Base-by-base conservation (phyloP, 2,113 vertebrate genomes). In the Pongo pygmaeus region DNA sequence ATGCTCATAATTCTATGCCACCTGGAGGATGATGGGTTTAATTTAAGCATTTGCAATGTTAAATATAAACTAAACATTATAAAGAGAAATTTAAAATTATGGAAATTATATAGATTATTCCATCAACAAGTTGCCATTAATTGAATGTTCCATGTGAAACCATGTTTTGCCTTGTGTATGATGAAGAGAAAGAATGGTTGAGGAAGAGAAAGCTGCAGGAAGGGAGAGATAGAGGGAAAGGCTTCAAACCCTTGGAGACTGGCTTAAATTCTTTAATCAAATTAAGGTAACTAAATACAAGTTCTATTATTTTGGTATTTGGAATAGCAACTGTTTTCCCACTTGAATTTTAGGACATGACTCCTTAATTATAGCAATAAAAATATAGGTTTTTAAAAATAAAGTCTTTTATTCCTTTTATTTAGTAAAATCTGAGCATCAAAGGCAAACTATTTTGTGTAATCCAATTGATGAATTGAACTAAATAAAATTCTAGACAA, bases 401-500 rank as follows among this genome's bases (percentile, higher is more conserved):
- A 20, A 93, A 80, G 1, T 87, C 4, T 6, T 35, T 50, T 48
- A 89, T 67, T 72, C 38, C 64, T 86, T 96, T 96, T 93, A 57
- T 92, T 96, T 16, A 64, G 10, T 70, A 90, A 79, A 93, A 80
- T 23, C 9, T 40, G 18, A 18, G 7, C 3, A 55, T 78, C 86
- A 91, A 12, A 94, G 85, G 43, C 27, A 97, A 84, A 81, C 6
- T 74, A 74, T 79, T 50, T 61, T 79, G 30, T 89, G 20, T 61
- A 77, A 91, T 84, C n/a, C 46, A 67, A 92, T 30, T 88, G 23
- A 52, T 3, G 67, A 96, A 94, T 46, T 83, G 11, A 90, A 61
- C 10, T 84, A 85, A 93, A 78, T 97, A 91, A 90, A 96, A 84
- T 96, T 86, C 32, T 84, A 72, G 4, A 79, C 30, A 77, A 32